Percentiles rank a stretch among this genome's conserved stretches.
Conservation (phyloP, 2,113 vertebrate species). For the Ahaetulla prasina region DNA sequence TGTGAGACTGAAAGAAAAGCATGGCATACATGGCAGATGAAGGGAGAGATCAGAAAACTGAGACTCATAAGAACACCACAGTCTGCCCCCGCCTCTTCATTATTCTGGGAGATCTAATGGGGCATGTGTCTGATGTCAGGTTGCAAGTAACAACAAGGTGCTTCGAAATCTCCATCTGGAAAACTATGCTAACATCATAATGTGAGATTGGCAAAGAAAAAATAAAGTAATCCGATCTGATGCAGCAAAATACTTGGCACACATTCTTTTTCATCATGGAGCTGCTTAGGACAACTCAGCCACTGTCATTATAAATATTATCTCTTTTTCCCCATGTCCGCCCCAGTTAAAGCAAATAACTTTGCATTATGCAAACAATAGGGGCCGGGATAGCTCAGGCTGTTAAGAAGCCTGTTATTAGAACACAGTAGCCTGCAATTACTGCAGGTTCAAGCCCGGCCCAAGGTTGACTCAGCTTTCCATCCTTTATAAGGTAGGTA, state of each 20-base stretch:
- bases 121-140: not conserved
- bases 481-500: too few species aligned
- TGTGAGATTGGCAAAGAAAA: not conserved
- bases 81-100: not conserved
- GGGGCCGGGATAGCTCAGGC: too few species aligned
- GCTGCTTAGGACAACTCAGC: not conserved
- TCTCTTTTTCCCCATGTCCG: not conserved
- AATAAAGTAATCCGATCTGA: not conserved
- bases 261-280: not conserved
- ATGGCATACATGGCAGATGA: not conserved
- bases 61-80: not conserved
- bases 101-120: not conserved
- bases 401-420: too few species aligned
- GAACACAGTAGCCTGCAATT: too few species aligned
- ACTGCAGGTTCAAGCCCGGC: too few species aligned
- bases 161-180: not conserved
- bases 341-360: not conserved
- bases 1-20: not conserved
- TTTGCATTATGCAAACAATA: not conserved
- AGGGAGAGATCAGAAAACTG: not conserved
- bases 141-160: not conserved
- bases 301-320: not conserved
- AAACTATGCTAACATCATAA: not conserved
- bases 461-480: too few species aligned
- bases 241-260: not conserved